These are phyloP conservation scores for Silurus lanzhouensis DNA, from an alignment of 2,797 vertebrate species.

Conservation along the genomic window DNA sequence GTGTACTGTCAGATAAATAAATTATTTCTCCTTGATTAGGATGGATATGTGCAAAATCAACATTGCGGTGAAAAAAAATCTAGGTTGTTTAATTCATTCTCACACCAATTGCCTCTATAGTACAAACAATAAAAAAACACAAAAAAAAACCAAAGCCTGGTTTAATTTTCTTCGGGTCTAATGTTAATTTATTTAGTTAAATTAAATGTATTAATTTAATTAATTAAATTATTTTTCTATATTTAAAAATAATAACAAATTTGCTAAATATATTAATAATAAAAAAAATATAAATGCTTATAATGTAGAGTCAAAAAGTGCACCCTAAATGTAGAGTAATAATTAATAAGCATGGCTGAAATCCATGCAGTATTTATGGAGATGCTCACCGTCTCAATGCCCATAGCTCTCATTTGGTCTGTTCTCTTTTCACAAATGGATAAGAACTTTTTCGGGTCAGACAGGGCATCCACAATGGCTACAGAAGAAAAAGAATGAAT, in stretches of 20 bases:
- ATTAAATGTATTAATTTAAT: too few species aligned
- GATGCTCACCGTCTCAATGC: slow-evolving; percentile 84
- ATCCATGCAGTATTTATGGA: slow-evolving; percentile 2
- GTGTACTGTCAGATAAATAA: background rate
- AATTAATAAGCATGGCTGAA: background rate
- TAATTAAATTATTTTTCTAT: background rate
- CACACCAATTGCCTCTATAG: background rate
- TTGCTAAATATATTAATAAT: background rate
- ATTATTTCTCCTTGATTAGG: background rate
- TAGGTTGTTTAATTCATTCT: background rate
- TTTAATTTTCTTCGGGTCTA: background rate
- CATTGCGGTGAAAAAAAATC: background rate
- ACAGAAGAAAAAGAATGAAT: slow-evolving; percentile 37
- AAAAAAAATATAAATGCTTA: background rate
- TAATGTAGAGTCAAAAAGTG: background rate
- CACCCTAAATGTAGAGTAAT: background rate
- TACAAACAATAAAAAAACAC: background rate
- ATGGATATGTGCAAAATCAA: background rate
- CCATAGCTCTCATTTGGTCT: slow-evolving; percentile 90
- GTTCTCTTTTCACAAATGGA: slow-evolving; percentile 87
- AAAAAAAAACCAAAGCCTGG: background rate
- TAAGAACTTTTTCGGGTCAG: slow-evolving; percentile 87
- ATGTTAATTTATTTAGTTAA: background rate
- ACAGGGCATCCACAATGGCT: slow-evolving; percentile 88
- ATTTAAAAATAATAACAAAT: background rate